Percentiles rank a stretch among this genome's conserved stretches.
Conservation (phyloP, 2,797 vertebrate species). For the Notamacropus eugenii region DNA sequence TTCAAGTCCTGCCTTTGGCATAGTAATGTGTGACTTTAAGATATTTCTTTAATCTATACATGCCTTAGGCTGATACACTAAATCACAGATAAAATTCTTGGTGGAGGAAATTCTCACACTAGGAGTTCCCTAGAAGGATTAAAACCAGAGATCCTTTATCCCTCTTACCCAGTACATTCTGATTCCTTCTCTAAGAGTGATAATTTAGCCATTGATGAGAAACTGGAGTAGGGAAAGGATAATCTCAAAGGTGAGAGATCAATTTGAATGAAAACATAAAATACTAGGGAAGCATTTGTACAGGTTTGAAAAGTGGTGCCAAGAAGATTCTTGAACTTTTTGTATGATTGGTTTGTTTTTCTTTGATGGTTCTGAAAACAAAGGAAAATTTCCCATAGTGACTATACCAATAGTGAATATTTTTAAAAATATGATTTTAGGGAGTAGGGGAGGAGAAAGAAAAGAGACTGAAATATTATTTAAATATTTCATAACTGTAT, state of each 20-base stretch:
- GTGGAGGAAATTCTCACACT: neutral
- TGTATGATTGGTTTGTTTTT: neutral
- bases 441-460: slow-evolving; percentile 73
- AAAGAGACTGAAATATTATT: neutral
- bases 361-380: neutral
- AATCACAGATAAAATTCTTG: neutral
- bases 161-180: neutral
- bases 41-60: neutral
- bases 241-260: neutral
- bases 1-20: neutral
- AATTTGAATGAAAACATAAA: neutral
- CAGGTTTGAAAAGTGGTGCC: neutral
- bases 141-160: neutral
- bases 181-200: neutral
- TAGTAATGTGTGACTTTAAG: neutral
- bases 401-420: too few species aligned
- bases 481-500: neutral
- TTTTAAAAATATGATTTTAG: too few species aligned
- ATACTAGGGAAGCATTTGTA: too few species aligned
- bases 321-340: neutral
- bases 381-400: too few species aligned
- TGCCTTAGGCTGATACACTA: neutral
- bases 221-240: neutral
- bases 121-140: too few species aligned
- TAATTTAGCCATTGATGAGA: neutral